Evolutionary conservation across 2,797 vertebrate genomes (phyloP).

Genomic region (Gambusia yucatana): DNA sequence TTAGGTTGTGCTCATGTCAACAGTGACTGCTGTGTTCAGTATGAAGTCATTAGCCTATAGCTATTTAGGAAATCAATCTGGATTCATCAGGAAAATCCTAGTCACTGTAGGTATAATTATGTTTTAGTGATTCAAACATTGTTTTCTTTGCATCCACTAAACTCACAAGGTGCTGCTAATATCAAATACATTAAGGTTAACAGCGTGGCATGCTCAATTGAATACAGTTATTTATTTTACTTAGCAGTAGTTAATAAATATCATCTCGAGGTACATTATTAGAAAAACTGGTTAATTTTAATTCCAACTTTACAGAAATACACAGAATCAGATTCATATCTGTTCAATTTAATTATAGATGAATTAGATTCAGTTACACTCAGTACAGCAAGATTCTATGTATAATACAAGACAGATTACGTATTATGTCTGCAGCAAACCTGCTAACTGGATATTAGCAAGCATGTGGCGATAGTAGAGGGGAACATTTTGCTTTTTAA

Average conservation of each 20-base stretch:
- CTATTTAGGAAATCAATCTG: not conserved
- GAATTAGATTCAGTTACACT: not conserved
- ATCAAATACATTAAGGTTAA: not conserved
- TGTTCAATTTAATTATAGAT: not conserved
- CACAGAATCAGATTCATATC: not conserved
- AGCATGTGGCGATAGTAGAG: not conserved
- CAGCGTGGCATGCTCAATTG: not conserved
- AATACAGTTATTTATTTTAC: not conserved
- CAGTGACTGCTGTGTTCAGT: not conserved
- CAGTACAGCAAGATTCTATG: not conserved
- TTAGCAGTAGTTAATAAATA: not conserved
- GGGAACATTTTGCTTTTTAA: not conserved
- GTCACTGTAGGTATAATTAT: not conserved
- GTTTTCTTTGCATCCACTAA: not conserved
- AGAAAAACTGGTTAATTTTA: not conserved
- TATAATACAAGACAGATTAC: not conserved
- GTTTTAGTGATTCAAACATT: not conserved
- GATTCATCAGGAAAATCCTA: not conserved
- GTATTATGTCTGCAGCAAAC: not conserved
- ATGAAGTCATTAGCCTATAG: slow-evolving; percentile 2
- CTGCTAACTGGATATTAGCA: not conserved
- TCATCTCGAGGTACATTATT: not conserved
- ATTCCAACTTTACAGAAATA: not conserved
- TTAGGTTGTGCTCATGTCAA: slow-evolving; percentile 4
- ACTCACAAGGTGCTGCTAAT: not conserved